Base-by-base conservation (phyloP, 2,113 vertebrate genomes). In the Ovibos moschatus region DNA sequence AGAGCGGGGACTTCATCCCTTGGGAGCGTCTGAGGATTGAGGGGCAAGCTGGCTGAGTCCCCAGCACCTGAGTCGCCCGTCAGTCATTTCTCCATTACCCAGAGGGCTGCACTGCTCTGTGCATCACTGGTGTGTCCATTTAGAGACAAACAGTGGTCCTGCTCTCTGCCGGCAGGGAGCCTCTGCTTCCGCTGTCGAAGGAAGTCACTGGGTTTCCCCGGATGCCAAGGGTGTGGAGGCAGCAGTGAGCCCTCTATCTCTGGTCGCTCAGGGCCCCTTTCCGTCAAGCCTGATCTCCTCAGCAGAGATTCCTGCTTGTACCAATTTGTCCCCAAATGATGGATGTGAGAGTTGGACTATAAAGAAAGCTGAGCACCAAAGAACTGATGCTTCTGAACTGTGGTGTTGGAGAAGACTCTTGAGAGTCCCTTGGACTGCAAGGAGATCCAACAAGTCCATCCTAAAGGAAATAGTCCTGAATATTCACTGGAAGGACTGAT, bases 231-330 rank as follows among this genome's bases (percentile, higher is more conserved):
- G 83, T 90, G 94, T 92, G 55, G 92, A 97, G 94, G 97, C 97
- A 94, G 89, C 98, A 93, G 97, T 84, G 0, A 96, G 82, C 28
- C 12, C 86, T 91, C 96, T 89, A 90, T 97, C 98, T 98, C 94
- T 62, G 51, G 97, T 98, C 60, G 78, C 97, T 98, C 97, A 10
- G 12, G 92, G 97, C 96, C 93, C 96, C 97, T 87, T 96, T 96
- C 88, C 91, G 94, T 98, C 96, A 51, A 85, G 89, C 93, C 88
- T 98, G 96, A 98, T 98, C 98, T 98, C 97, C 97, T 97, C 97
- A 90, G 96, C 6, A 33, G 88, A 98, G 98, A 98, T 98, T 97
- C 98, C 91, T 40, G 84, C 97, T 96, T 88, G 50, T 97, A 97
- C 96, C 97, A 97, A 51, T 98, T 98, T 96, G 97, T 97, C 93